Base-by-base conservation (phyloP, 1,140 invertebrate species). In the Drosophila navojoa region DNA sequence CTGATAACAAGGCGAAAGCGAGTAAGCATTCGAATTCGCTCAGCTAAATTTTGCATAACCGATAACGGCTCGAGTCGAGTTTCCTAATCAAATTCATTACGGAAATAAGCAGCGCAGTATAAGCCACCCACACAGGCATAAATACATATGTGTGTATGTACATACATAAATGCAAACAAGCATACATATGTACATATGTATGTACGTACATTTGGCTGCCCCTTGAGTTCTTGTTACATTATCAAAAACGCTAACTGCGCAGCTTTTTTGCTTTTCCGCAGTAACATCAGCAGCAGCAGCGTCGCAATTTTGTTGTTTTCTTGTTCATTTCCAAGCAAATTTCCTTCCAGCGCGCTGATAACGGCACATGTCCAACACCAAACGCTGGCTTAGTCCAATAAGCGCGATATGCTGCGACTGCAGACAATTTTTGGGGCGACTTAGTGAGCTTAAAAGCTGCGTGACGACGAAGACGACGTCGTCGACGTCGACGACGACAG, bases 61-160 rank as follows among this genome's bases (percentile, higher is more conserved):
- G 79, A 82, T 82, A 82, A 81, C 32, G 9, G 35, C 22, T 38
- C 35, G 35, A 11, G 47, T 11, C 22, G 22, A 52, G 11, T 60
- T 63, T 44, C 35, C 84, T 81, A 86, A 86, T 87, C 79, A 69
- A 68, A 76, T 77, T 64, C 44, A 71, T 62, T 71, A 76, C 79
- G 82, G 84, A 86, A 86, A 62, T 75, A 63, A 29, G 15, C 71
- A 44, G 38, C 38, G 32, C 42, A 29, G 16, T 61, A 68, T 45
- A 44, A n/a, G 42, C 42, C 35, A 38, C 35, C 35, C 35, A 38
- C 35, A 38, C 15, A 45, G 6, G 0, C 1, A 42, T n/a, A 42
- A 4, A 52, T 38, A 16, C 16, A 29, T 29, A 29, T 29, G 27
- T 29, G 4, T 4, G 32, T 19, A 49, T 32, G 16, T 29, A 11